phyloP scores from a whole-genome alignment of 2,888 invertebrate genomes.

The Andricus quercusramuli region DNA sequence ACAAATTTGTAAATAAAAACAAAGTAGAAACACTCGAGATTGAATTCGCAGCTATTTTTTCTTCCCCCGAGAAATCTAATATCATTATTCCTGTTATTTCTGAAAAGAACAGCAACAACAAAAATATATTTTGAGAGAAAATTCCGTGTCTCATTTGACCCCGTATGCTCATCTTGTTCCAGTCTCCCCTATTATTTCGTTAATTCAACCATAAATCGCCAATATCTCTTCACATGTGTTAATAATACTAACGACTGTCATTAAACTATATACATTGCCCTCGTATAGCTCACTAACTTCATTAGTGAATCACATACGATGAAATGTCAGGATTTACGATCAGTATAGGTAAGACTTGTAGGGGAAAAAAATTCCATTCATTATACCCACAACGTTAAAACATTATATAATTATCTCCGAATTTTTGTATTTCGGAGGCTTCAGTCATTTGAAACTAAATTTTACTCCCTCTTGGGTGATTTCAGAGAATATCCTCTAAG shows the following conservation, averaged over 20 bases:
- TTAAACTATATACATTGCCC: neutral
- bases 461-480: neutral
- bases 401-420: too few species aligned
- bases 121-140: neutral
- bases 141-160: too few species aligned
- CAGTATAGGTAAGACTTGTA: neutral
- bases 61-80: too few species aligned
- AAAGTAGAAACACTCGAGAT: too few species aligned
- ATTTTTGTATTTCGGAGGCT: too few species aligned
- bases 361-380: neutral
- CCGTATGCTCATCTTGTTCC: too few species aligned
- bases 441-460: too few species aligned
- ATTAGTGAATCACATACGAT: neutral
- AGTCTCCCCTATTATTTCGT: too few species aligned
- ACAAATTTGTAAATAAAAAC: too few species aligned
- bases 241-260: neutral
- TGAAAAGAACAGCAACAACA: neutral
- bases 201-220: too few species aligned
- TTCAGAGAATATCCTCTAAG: neutral
- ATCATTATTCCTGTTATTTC: too few species aligned
- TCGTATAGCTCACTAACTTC: neutral
- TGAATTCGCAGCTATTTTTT: too few species aligned
- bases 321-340: neutral
- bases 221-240: neutral
- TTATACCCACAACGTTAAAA: neutral